A percentile compares a stretch with the other conserved stretches of the same genome.
Conservation (phyloP, 2,113 vertebrate genomes). For the Eolophus roseicapilla region DNA sequence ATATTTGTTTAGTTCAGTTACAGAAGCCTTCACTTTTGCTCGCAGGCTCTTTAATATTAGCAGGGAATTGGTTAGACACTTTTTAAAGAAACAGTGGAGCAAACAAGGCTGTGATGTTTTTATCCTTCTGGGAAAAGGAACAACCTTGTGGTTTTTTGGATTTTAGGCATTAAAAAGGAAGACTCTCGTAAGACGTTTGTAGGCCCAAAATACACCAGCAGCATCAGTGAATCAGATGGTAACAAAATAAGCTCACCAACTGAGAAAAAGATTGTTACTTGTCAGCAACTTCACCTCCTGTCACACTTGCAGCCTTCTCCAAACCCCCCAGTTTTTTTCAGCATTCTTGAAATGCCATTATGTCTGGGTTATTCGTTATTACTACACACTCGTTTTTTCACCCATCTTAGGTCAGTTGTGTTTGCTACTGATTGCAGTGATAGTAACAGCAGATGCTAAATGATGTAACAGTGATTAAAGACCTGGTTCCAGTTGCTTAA, state of each 20-base stretch:
- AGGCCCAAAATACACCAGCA: background rate
- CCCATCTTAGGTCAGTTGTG: background rate
- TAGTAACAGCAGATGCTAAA: background rate
- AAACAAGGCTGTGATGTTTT: background rate
- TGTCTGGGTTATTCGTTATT: background rate
- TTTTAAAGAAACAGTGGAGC: background rate
- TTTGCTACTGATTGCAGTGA: background rate
- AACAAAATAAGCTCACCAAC: background rate
- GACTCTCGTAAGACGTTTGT: background rate
- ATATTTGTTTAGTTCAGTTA: background rate
- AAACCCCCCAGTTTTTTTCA: background rate
- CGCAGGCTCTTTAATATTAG: background rate
- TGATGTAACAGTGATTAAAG: background rate
- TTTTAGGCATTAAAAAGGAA: background rate
- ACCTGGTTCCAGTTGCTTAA: background rate
- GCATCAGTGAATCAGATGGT: background rate
- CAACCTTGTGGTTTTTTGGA: fast-evolving
- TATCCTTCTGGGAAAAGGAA: background rate
- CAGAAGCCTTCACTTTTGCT: background rate
- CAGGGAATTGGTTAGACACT: background rate
- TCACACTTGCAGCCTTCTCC: background rate
- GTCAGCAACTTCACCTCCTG: slow-evolving; percentile 1
- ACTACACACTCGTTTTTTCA: background rate
- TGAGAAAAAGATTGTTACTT: background rate
- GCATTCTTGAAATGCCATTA: background rate